These are phyloP conservation scores for Rhizomys pruinosus DNA, from an alignment of 2,113 vertebrate species.

Conservation along the genomic window DNA sequence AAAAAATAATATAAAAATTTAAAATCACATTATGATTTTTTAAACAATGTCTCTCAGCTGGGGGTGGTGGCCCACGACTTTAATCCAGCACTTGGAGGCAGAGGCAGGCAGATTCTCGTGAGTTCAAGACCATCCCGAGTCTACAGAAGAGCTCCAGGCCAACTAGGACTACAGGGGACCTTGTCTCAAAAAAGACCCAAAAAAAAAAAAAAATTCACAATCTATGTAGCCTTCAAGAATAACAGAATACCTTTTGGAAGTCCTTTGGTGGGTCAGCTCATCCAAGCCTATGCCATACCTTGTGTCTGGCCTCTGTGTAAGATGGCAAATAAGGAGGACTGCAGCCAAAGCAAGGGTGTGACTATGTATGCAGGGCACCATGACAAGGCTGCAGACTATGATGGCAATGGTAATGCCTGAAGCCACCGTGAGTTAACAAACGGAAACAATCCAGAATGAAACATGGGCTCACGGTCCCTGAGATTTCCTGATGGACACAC, in stretches of 20 bases:
- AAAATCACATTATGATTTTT: too few species aligned
- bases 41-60: too few species aligned
- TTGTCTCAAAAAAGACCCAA: too few species aligned
- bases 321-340: constrained; percentile 18
- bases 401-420: neutral
- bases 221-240: constrained; percentile 11
- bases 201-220: too few species aligned
- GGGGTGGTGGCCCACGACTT: neutral
- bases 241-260: constrained; percentile 29
- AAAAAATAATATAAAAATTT: too few species aligned
- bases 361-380: neutral
- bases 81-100: neutral
- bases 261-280: neutral
- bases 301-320: constrained; percentile 32
- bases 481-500: constrained; percentile 59
- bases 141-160: too few species aligned
- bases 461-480: constrained; percentile 22
- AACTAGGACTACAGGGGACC: too few species aligned
- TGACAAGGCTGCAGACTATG: neutral
- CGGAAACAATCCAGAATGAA: constrained; percentile 48
- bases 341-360: neutral
- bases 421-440: constrained; percentile 3
- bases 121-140: too few species aligned
- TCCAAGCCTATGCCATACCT: neutral
- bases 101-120: too few species aligned